Percentiles rank a stretch among this genome's conserved stretches.
These are phyloP conservation scores for Urocyon cinereoargenteus DNA, from an alignment of 2,797 vertebrate species.

Conservation along the genomic window DNA sequence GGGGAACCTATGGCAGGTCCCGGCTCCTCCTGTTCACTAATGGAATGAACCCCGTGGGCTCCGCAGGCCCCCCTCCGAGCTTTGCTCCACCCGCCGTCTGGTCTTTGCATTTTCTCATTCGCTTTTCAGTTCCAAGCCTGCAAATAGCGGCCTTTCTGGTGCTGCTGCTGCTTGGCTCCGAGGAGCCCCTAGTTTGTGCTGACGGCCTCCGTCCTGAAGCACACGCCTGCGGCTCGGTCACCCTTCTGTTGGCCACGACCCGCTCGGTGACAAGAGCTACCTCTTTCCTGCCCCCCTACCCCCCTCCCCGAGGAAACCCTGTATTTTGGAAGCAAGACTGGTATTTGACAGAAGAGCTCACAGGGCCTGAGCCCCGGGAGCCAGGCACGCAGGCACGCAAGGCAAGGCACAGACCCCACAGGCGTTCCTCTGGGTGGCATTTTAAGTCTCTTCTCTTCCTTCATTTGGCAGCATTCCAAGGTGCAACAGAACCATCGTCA, in stretches of 20 bases:
- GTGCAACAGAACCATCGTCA: not conserved
- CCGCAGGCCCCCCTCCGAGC: not conserved
- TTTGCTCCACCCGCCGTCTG: not conserved
- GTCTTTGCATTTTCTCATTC: not conserved
- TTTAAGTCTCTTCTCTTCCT: constrained; percentile 13
- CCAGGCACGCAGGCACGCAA: constrained; percentile 22
- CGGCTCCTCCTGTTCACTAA: not conserved
- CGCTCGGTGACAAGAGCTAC: constrained; percentile 38
- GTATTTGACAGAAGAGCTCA: constrained; percentile 56
- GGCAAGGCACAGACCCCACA: not conserved
- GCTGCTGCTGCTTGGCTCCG: constrained; percentile 41
- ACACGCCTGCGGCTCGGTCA: not conserved
- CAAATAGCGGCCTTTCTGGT: not conserved
- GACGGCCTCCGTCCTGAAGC: constrained; percentile 57
- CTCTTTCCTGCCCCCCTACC: not conserved
- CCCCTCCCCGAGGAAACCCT: not conserved
- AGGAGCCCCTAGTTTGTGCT: constrained; percentile 53
- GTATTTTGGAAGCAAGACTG: not conserved
- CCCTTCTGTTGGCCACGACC: not conserved
- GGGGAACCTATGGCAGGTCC: not conserved
- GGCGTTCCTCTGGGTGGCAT: not conserved
- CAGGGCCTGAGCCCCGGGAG: not conserved
- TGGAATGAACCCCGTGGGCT: not conserved
- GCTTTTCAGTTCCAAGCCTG: not conserved
- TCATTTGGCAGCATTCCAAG: not conserved